phyloP scores from a whole-genome alignment of 2,113 vertebrate genomes.

The Sorex araneus region DNA sequence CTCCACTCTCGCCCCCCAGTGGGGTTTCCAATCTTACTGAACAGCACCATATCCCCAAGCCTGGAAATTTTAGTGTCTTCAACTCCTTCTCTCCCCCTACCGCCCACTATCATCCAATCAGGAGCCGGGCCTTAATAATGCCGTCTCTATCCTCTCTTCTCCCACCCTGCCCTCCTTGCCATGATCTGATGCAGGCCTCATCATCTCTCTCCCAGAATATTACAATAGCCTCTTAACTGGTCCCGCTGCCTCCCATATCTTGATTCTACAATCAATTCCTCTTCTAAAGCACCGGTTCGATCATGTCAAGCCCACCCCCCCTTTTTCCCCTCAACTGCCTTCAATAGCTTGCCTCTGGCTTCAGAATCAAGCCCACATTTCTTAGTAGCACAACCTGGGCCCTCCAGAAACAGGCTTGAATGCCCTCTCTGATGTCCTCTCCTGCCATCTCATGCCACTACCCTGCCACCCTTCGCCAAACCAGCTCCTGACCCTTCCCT shows the following conservation, averaged over 20 bases:
- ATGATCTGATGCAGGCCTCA: conserved; percentile 29
- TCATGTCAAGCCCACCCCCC: conserved; percentile 1
- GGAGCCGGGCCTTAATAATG: conserved; percentile 55
- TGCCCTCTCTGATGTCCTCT: conserved; percentile 25
- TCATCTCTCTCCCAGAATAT: conserved; percentile 68
- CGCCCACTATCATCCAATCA: conserved; percentile 52
- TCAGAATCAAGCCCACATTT: conserved; percentile 58
- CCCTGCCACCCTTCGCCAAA: background rate
- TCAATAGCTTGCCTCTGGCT: conserved; percentile 49
- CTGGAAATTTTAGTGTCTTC: conserved; percentile 60
- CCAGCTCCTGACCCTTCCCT: background rate
- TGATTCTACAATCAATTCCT: conserved; percentile 78
- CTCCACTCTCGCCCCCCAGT: background rate
- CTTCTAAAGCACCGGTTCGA: conserved; percentile 63
- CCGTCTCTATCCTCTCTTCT: conserved; percentile 17
- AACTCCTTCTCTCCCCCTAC: conserved; percentile 28
- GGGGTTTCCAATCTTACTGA: conserved; percentile 60
- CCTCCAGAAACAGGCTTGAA: conserved; percentile 12
- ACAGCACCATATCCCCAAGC: conserved; percentile 36
- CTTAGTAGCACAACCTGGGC: conserved; percentile 1
- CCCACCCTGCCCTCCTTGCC: background rate
- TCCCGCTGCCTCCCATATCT: conserved; percentile 61
- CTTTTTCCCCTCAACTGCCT: conserved; percentile 33
- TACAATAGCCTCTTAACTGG: conserved; percentile 60
- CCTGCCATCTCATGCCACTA: background rate